Percentiles rank a stretch among this genome's conserved stretches.
These are phyloP conservation scores for Drosophila diplacantha DNA, from an alignment of 2,888 invertebrate genomes.

Conservation along the genomic window DNA sequence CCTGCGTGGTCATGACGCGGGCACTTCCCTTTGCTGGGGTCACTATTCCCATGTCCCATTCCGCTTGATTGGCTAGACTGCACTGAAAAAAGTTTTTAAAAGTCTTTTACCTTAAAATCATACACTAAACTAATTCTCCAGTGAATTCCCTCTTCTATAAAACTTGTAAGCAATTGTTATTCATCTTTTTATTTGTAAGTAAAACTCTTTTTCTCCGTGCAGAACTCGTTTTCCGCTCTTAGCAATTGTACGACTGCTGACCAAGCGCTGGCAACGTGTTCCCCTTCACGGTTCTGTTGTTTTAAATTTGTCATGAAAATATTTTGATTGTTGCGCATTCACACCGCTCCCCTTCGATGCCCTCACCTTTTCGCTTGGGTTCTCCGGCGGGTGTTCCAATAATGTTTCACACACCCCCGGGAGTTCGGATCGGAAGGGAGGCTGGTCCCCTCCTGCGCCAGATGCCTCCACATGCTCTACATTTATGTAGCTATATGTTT, in stretches of 20 bases:
- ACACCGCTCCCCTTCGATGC: slow-evolving; percentile 4
- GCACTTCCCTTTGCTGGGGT: slow-evolving; percentile 5
- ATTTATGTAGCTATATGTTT: neutral
- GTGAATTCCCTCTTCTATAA: no score
- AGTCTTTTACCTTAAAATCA: neutral
- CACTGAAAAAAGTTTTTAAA: neutral
- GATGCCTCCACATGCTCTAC: slow-evolving; percentile 56
- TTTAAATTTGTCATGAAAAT: slow-evolving; percentile 74
- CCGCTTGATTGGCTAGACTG: slow-evolving; percentile 15
- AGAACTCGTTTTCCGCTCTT: slow-evolving; percentile 10
- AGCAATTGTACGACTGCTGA: slow-evolving; percentile 13
- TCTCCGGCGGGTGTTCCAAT: slow-evolving; percentile 27
- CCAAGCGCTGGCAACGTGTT: slow-evolving; percentile 54
- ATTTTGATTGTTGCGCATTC: slow-evolving; percentile 65
- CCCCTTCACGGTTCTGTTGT: slow-evolving; percentile 68
- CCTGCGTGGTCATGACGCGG: slow-evolving; percentile 16
- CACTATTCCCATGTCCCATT: slow-evolving; percentile 7
- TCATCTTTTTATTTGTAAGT: neutral
- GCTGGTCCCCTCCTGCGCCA: slow-evolving; percentile 15
- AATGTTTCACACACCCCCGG: slow-evolving; percentile 43
- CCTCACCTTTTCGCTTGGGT: slow-evolving; percentile 4
- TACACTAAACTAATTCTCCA: no score
- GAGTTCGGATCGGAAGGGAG: slow-evolving; percentile 9
- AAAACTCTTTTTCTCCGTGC: slow-evolving; percentile 3
- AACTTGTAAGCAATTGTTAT: no score